phyloP scores from a whole-genome alignment of 2,113 vertebrate genomes.

The Ctenomys sociabilis region DNA sequence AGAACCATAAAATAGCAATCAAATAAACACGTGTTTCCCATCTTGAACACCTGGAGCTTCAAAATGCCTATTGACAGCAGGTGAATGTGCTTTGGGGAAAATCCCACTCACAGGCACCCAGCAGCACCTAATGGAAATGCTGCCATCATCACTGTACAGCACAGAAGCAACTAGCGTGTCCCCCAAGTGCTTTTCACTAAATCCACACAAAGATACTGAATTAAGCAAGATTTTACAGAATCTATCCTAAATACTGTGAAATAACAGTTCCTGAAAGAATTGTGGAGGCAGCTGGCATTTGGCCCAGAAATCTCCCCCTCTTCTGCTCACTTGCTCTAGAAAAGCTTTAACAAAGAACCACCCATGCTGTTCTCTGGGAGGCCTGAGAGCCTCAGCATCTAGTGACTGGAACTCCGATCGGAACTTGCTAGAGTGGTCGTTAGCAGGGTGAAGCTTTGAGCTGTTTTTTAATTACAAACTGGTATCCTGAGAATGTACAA shows the following conservation, averaged over 20 bases:
- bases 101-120: neutral
- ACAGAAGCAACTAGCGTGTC: neutral
- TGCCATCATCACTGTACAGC: neutral
- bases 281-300: neutral
- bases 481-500: conserved; percentile 34
- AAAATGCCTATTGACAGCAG: neutral
- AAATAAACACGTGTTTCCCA: neutral
- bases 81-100: neutral
- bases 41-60: neutral
- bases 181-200: neutral
- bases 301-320: neutral
- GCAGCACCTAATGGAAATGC: neutral
- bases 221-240: neutral
- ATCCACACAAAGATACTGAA: neutral
- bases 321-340: neutral
- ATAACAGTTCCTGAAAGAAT: neutral
- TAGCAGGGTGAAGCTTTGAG: neutral
- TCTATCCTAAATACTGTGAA: neutral
- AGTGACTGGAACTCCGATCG: neutral
- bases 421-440: neutral
- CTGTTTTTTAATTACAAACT: conserved; percentile 51
- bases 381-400: fast-evolving
- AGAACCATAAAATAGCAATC: neutral
- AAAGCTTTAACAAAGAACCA: neutral
- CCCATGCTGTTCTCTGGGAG: neutral